Conservation (phyloP, 2,797 vertebrate genomes). For the Avahi laniger region DNA sequence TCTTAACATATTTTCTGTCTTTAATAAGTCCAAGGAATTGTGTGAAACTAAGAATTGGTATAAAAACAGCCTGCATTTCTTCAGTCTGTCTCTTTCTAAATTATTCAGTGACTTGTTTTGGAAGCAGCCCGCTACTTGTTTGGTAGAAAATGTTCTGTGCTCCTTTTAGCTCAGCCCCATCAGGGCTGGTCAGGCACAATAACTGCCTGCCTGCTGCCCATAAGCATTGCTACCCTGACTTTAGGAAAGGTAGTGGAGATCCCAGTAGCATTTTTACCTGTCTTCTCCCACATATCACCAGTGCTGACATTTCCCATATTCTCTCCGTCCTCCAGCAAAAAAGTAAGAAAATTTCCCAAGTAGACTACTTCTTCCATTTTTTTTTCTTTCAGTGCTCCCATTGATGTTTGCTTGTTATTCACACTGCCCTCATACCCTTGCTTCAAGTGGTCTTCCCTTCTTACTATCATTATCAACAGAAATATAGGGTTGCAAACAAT, state of each 20-base stretch:
- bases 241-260: not conserved
- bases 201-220: not conserved
- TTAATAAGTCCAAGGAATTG: constrained; percentile 15
- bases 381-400: not conserved
- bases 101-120: not conserved
- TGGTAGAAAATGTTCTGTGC: not conserved
- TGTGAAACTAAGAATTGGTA: not conserved
- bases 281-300: not conserved
- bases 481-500: not conserved
- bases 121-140: not conserved
- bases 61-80: not conserved
- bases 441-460: not conserved
- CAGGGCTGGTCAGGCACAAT: not conserved
- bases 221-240: not conserved
- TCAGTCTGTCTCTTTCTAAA: constrained; percentile 11
- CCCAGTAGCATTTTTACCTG: not conserved
- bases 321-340: not conserved
- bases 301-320: not conserved
- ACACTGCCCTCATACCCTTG: not conserved
- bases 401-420: not conserved
- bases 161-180: not conserved
- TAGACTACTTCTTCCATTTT: not conserved
- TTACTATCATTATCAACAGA: not conserved
- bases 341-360: not conserved
- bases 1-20: not conserved